These are phyloP conservation scores for Cavia porcellus DNA, from an alignment of 2,113 vertebrate species.

Conservation along the genomic window DNA sequence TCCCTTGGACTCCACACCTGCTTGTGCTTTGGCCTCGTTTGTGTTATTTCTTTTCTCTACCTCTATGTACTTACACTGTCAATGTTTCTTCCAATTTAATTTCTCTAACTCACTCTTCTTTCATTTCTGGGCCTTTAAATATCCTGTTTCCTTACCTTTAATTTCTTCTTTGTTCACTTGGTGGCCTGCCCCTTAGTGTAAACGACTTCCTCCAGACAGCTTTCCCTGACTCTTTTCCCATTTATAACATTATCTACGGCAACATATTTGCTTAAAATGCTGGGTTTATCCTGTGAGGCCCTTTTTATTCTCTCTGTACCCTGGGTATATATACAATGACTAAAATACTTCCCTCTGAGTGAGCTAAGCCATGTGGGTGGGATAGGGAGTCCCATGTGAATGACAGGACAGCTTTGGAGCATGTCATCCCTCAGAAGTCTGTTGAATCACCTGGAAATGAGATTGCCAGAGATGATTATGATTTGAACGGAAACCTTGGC, in stretches of 20 bases:
- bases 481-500: neutral
- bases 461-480: conserved; percentile 44
- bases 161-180: neutral
- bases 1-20: neutral
- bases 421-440: conserved; percentile 26
- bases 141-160: neutral
- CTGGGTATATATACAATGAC: neutral
- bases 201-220: neutral
- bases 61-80: neutral
- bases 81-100: neutral
- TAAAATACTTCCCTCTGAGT: neutral
- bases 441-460: conserved; percentile 55
- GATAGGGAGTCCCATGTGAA: neutral
- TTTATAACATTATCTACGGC: neutral
- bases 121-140: neutral
- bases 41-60: neutral
- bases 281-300: neutral
- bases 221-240: neutral
- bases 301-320: neutral
- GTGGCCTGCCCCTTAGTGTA: neutral
- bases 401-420: conserved; percentile 2
- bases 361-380: neutral
- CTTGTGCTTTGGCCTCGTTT: neutral
- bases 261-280: neutral
- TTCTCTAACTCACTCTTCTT: neutral